These are phyloP conservation scores for Blera fallax DNA, from an alignment of 2,888 invertebrate genomes.

Conservation along the genomic window DNA sequence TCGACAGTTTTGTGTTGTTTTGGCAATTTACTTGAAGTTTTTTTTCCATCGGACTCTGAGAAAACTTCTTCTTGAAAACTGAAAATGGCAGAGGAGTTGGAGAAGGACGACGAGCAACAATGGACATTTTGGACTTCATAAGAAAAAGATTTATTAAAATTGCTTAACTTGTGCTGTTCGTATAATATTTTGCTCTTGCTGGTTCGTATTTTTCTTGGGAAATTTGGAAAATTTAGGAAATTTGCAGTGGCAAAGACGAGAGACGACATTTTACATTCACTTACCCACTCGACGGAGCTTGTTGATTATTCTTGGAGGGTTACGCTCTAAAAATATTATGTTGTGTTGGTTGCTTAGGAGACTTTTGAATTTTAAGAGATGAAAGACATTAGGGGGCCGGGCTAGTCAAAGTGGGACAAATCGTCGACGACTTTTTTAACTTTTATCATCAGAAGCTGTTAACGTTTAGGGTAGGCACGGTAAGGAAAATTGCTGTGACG, in stretches of 20 bases:
- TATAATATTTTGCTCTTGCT: conserved; percentile 55
- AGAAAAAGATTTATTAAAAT: conserved; percentile 63
- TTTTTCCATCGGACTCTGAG: conserved; percentile 4
- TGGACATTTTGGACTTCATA: conserved; percentile 57
- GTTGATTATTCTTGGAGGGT: conserved; percentile 13
- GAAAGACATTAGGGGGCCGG: background rate
- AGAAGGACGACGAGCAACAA: conserved; percentile 33
- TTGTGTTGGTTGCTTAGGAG: background rate
- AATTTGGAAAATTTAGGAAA: conserved; percentile 9
- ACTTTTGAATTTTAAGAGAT: background rate
- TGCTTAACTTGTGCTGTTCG: conserved; percentile 47
- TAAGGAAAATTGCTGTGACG: background rate
- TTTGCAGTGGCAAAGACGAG: conserved; percentile 5
- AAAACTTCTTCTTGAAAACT: conserved; percentile 27
- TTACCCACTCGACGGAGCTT: background rate
- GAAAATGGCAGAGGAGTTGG: background rate
- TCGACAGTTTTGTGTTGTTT: conserved; percentile 53
- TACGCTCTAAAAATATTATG: background rate
- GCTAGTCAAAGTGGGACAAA: background rate
- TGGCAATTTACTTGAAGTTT: conserved; percentile 49
- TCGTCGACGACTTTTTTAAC: background rate
- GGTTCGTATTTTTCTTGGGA: background rate
- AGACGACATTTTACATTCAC: conserved; percentile 23
- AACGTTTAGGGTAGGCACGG: background rate
- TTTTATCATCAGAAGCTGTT: conserved; percentile 4